These are phyloP conservation scores for Tyrannus savana DNA, from an alignment of 2,113 vertebrate species.

Conservation along the genomic window DNA sequence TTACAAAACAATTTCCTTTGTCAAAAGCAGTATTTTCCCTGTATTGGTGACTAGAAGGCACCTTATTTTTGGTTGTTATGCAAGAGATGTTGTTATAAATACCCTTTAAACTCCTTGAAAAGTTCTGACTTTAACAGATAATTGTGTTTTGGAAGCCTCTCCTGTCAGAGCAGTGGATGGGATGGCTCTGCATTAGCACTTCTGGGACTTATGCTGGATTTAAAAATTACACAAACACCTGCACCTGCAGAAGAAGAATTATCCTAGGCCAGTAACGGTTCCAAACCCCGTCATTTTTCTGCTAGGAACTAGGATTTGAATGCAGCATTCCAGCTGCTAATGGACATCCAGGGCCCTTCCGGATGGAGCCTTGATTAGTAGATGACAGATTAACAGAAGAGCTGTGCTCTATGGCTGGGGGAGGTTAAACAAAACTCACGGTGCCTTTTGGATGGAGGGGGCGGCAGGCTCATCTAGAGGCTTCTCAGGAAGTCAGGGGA, in stretches of 20 bases:
- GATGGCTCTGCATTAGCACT: not conserved
- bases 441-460: constrained; percentile 51
- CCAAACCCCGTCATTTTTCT: not conserved
- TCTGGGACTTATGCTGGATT: not conserved
- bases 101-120: not conserved
- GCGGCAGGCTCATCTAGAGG: constrained; percentile 58
- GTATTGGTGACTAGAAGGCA: not conserved
- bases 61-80: not conserved
- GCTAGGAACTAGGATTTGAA: not conserved
- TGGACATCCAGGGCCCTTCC: constrained; percentile 45
- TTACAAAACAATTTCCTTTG: not conserved
- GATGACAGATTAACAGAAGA: constrained; percentile 61
- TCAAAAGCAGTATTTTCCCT: not conserved
- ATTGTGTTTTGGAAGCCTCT: not conserved
- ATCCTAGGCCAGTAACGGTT: not conserved
- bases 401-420: constrained; percentile 65
- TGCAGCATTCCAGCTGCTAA: constrained; percentile 61
- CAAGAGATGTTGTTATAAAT: not conserved
- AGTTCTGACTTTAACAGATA: not conserved
- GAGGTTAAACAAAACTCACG: constrained; percentile 66
- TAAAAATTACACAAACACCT: constrained; percentile 13
- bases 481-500: constrained; percentile 69
- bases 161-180: not conserved
- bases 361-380: constrained; percentile 63
- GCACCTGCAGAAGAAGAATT: constrained; percentile 15